Evolutionary conservation across 2,888 invertebrate genomes (phyloP), one percentile per base, ranked within the genome.

Genomic region (Lasioglossum leucozonium): DNA sequence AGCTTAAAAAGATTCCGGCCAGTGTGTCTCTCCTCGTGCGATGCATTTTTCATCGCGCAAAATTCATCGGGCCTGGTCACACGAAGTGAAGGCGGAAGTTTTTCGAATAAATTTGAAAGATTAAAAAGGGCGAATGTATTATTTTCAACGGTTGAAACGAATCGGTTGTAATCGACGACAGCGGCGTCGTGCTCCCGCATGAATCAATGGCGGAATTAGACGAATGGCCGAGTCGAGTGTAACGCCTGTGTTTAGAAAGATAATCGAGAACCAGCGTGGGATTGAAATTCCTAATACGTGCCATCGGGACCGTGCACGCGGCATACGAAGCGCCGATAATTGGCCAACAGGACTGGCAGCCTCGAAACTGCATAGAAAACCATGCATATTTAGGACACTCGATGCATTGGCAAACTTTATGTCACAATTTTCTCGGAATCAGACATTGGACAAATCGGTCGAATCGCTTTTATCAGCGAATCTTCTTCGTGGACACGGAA

Each of bases 221-320:
- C 76, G 78, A 62, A 74, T n/a, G 71, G 69, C 65, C 65, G 62
- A 73, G 62, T 77, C 40, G 77, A 51, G 37, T 47, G 72, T 37
- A 69, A 77, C 75, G 77, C 77, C 77, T 77, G 73, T 74, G 75
- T 74, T 80, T 79, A 44, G 87, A 87, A 82, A 87, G 85, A 82
- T 77, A 82, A 89, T 82, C 74, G 80, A 81, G 13, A n/a, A n/a
- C 30, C 77, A 67, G 62, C 34, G 47, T 71, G 62, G 76, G 73
- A 87, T 88, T 86, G 88, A 84, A 79, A 89, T 89, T 87, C 85
- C 75, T 85, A 84, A 89, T 87, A 85, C 87, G 79, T 73, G 77
- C 80, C 78, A 79, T 67, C 71, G 79, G 65, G 65, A 44, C 67
- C 75, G 81, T 77, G 75, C 82, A 74, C 72, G 47, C 55, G 51